phyloP scores from a whole-genome alignment of 2,113 vertebrate species.

The Thamnophis sirtalis region DNA sequence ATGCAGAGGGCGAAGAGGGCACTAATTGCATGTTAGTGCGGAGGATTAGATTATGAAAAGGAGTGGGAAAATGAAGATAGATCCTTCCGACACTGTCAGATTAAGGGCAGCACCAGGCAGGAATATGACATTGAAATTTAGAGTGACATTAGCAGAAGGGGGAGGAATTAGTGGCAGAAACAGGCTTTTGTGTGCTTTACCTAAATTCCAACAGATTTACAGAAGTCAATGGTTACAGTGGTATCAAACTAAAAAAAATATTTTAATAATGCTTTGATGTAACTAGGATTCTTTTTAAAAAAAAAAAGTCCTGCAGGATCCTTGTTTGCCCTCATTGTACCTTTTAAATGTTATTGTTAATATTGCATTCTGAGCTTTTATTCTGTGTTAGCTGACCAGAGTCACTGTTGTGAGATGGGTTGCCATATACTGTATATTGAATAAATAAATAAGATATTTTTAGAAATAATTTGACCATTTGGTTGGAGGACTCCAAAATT shows the following conservation, averaged over 20 bases:
- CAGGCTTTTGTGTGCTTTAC: not conserved
- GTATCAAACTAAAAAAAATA: conserved; percentile 17
- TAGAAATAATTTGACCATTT: not conserved
- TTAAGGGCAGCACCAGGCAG: conserved; percentile 83
- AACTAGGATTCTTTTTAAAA: not conserved
- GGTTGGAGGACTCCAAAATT: not conserved
- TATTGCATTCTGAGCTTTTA: not conserved
- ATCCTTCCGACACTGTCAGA: conserved; percentile 96
- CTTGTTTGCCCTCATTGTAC: not conserved
- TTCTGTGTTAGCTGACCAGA: not conserved
- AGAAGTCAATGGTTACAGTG: conserved; percentile 19
- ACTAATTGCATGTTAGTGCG: conserved; percentile 99
- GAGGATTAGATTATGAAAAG: conserved; percentile 99
- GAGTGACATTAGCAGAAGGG: conserved; percentile 71
- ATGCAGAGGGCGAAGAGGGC: conserved; percentile 85
- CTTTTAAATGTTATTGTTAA: not conserved
- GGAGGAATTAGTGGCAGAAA: conserved; percentile 53
- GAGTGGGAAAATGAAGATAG: conserved; percentile 99
- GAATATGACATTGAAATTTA: conserved; percentile 81
- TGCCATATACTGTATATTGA: not conserved
- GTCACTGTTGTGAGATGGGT: not conserved
- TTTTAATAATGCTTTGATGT: not conserved
- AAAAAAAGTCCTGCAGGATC: not conserved
- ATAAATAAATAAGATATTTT: not conserved
- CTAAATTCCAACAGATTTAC: conserved; percentile 40